Evolutionary conservation across 1,140 invertebrate genomes (phyloP), one percentile per base, ranked within the genome.

Genomic region (Bombus polaris): DNA sequence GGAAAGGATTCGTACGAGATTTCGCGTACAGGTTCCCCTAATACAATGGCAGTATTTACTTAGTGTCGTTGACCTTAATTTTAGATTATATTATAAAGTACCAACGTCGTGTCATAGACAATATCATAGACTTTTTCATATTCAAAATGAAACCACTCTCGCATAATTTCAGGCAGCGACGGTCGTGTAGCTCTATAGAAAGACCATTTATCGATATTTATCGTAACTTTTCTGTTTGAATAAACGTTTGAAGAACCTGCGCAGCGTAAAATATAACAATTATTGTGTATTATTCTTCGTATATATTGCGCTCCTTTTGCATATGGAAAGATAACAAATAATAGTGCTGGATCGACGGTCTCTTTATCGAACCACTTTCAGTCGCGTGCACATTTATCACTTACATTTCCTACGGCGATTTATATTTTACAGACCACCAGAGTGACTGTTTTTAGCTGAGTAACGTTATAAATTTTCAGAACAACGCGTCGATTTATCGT

Each of bases 11-110:
- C 6, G 37, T 66, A 66, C 39, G 72, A 82, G 44, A 66, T 76
- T 28, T n/a, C 62, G 76, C 66, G 32, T 85, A 74, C 37, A n/a
- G 35, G 42, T 81, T 88, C 86, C 59, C 79, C 70, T 83, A 80
- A 83, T 76, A 81, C 70, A 87, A 44, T 89, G 88, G 88, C 85
- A 89, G 89, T 90, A 87, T 42, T 81, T 35, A 78, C n/a, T 89
- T 71, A 81, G 39, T 62, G 15, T 76, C 72, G 77, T 84, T 47
- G 81, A 57, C 77, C 72, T 89, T 89, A 89, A 72, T 18, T 62
- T 81, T 77, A 74, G 71, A 80, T 86, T 62, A 86, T 77, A 75
- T 81, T 84, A 68, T 68, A 85, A 89, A 72, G 76, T 68, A 78
- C 85, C 78, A 88, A 70, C 85, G 68, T 74, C 72, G 28, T 47